Evolutionary conservation across 2,888 invertebrate genomes (phyloP).

Genomic region (Lamproptera curius): DNA sequence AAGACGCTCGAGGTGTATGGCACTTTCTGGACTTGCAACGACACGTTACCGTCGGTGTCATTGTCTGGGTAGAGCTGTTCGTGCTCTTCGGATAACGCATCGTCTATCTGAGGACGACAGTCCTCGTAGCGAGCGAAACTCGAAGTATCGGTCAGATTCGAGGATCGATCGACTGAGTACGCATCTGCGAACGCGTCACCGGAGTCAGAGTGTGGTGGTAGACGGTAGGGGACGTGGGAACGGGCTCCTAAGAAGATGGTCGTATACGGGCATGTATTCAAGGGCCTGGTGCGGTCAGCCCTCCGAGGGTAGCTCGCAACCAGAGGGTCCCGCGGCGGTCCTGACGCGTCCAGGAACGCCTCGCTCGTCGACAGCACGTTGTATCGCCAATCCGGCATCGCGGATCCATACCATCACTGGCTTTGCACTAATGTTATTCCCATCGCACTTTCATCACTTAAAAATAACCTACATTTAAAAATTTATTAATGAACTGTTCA

Average conservation of each 20-base stretch:
- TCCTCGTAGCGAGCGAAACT: constrained; percentile 72
- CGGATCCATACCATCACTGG: constrained; percentile 63
- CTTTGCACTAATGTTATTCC: constrained; percentile 35
- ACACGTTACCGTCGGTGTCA: constrained; percentile 42
- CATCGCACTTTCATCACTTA: constrained; percentile 36
- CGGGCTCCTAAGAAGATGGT: constrained; percentile 65
- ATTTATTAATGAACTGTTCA: too few relatives aligned
- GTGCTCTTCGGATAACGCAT: constrained; percentile 43
- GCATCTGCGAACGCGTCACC: constrained; percentile 64
- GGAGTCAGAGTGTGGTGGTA: constrained; percentile 59
- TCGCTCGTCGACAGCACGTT: constrained; percentile 75
- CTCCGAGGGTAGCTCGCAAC: constrained; percentile 74
- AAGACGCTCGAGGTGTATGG: constrained; percentile 68
- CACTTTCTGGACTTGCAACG: constrained; percentile 65
- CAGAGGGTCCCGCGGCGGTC: constrained; percentile 53
- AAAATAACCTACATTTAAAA: background rate
- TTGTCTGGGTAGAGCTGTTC: constrained; percentile 38
- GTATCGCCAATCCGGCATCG: constrained; percentile 77
- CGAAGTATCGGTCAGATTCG: constrained; percentile 70
- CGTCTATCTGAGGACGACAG: constrained; percentile 56
- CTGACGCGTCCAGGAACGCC: constrained; percentile 62
- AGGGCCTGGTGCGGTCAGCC: constrained; percentile 69
- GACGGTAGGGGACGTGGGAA: constrained; percentile 48
- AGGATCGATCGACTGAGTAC: constrained; percentile 67
- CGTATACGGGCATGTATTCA: constrained; percentile 70